Percentiles rank a stretch among this genome's conserved stretches.
These are phyloP conservation scores for Drosophila nannoptera DNA, from an alignment of 1,140 invertebrate genomes.

Conservation along the genomic window DNA sequence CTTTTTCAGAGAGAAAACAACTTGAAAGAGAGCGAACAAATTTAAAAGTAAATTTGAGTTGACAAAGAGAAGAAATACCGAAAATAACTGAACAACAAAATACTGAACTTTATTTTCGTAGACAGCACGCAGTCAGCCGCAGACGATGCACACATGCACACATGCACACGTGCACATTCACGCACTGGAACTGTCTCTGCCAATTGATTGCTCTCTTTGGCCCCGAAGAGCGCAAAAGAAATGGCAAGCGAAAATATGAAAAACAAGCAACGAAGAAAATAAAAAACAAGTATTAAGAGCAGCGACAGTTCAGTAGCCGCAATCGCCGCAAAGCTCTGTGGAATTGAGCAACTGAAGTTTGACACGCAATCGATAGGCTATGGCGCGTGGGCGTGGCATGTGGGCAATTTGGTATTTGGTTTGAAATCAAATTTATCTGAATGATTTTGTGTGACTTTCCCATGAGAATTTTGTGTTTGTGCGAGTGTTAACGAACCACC, in stretches of 20 bases:
- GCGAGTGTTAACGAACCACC: constrained; percentile 13
- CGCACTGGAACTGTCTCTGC: constrained; percentile 4
- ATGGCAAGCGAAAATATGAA: not conserved
- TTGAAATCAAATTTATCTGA: constrained; percentile 7
- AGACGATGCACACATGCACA: too few species aligned
- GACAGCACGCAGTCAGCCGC: not conserved
- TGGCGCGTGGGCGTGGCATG: not conserved
- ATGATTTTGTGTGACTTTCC: constrained; percentile 8
- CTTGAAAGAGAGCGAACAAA: too few species aligned
- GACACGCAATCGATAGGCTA: constrained; percentile 30
- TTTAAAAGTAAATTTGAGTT: not conserved
- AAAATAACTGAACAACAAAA: not conserved
- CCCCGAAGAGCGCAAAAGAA: constrained; percentile 17
- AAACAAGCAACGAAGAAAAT: constrained; percentile 1
- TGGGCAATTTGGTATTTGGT: not conserved
- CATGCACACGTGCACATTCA: not conserved
- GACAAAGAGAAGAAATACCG: not conserved
- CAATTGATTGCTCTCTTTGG: constrained; percentile 16
- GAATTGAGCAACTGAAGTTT: constrained; percentile 44
- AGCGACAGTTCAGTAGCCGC: constrained; percentile 19
- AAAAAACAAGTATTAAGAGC: not conserved
- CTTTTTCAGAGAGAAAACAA: too few species aligned
- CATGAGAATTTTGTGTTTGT: constrained; percentile 14
- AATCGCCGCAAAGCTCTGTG: constrained; percentile 27
- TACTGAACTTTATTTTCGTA: constrained; percentile 4